These are phyloP conservation scores for Salvelinus namaycush DNA, from an alignment of 2,113 vertebrate species.

Conservation along the genomic window DNA sequence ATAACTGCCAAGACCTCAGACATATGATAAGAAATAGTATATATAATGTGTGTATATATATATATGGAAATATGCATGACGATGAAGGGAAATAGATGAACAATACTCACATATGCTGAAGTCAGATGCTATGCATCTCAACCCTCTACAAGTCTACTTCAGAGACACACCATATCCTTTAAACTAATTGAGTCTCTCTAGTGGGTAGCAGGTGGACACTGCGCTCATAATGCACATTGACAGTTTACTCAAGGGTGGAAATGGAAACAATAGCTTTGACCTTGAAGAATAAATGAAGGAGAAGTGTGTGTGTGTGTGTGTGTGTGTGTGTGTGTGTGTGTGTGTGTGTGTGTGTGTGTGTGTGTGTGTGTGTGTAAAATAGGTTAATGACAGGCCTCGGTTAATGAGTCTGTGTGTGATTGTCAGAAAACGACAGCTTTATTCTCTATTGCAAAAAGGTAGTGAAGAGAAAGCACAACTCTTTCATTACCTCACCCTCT, in stretches of 20 bases:
- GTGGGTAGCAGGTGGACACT: neutral
- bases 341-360: neutral
- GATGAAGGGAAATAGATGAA: too few species aligned
- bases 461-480: neutral
- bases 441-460: neutral
- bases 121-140: too few species aligned
- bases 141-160: too few species aligned
- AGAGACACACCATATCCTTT: neutral
- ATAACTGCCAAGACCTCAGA: too few species aligned
- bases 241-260: conserved; percentile 6
- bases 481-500: neutral
- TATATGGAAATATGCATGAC: too few species aligned
- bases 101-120: too few species aligned
- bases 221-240: neutral
- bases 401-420: neutral
- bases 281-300: neutral
- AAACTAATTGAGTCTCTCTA: neutral
- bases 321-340: neutral
- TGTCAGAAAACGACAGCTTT: neutral
- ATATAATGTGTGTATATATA: too few species aligned
- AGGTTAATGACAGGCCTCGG: neutral
- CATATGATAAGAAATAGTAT: too few species aligned
- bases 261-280: conserved; percentile 4
- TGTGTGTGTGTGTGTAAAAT: neutral
- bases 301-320: neutral